A percentile compares a stretch with the other conserved stretches of the same genome.
Evolutionary conservation across 2,113 vertebrate genomes (phyloP).

Genomic region (Orientallactaga bullata): DNA sequence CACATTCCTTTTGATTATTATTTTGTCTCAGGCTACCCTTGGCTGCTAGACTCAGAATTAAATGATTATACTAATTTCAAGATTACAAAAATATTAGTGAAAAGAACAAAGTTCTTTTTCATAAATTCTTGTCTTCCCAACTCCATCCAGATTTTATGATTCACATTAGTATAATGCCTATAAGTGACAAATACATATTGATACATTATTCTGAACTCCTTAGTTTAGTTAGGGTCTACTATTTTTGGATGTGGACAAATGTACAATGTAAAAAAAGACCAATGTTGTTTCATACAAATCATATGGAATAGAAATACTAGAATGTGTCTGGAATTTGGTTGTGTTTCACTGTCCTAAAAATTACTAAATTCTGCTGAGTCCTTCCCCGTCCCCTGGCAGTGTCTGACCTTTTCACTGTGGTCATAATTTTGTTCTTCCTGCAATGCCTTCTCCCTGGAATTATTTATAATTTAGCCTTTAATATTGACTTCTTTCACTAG

Average conservation of each 20-base stretch:
- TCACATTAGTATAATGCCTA: background rate
- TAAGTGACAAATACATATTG: background rate
- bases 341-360: background rate
- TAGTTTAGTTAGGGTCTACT: background rate
- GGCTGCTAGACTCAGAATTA: background rate
- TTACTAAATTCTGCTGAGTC: background rate
- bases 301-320: background rate
- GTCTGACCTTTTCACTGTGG: background rate
- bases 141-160: too few species aligned
- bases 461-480: background rate
- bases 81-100: background rate
- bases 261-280: background rate
- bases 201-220: background rate
- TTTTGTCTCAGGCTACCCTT: background rate
- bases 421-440: background rate
- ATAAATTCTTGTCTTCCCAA: fast-evolving
- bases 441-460: background rate
- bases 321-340: background rate
- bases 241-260: background rate
- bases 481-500: background rate
- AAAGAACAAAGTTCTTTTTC: background rate
- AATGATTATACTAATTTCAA: background rate
- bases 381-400: background rate
- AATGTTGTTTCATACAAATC: background rate
- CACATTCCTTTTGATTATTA: background rate